These are phyloP conservation scores for Nephrotoma guestfalica DNA, from an alignment of 2,888 invertebrate species.

Conservation along the genomic window DNA sequence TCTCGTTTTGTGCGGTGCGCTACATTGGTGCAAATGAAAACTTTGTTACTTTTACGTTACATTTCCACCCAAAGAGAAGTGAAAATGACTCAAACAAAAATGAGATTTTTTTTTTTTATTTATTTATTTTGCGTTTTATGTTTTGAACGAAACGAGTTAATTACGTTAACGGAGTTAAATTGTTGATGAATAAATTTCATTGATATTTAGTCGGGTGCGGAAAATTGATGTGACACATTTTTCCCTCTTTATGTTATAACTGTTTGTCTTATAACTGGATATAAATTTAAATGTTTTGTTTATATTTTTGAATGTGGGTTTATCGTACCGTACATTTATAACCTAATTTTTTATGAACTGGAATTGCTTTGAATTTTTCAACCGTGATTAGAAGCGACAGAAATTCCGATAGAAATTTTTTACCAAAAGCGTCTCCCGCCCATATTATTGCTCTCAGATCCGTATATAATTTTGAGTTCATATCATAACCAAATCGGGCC, in stretches of 20 bases:
- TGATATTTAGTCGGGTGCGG: background rate
- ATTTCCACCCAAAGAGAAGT: background rate
- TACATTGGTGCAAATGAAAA: background rate
- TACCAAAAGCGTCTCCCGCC: too few relatives aligned
- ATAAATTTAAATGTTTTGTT: background rate
- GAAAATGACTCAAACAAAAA: background rate
- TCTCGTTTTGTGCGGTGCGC: background rate
- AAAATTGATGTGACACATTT: background rate
- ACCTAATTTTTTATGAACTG: too few relatives aligned
- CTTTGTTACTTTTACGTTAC: background rate
- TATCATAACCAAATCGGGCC: too few relatives aligned
- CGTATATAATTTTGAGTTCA: too few relatives aligned
- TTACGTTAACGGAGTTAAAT: background rate
- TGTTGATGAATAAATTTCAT: background rate
- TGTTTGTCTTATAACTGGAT: background rate
- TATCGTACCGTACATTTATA: background rate
- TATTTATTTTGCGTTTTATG: background rate
- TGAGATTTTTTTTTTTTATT: background rate
- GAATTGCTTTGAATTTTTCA: too few relatives aligned
- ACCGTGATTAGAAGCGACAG: too few relatives aligned
- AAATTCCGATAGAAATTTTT: too few relatives aligned
- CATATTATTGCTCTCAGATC: too few relatives aligned
- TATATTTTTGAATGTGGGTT: background rate
- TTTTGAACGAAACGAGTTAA: background rate
- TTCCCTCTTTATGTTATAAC: background rate